A percentile compares a stretch with the other conserved stretches of the same genome.
Evolutionary conservation across 2,113 vertebrate genomes (phyloP).

Genomic region (Gnathonemus echidnorhynchus): DNA sequence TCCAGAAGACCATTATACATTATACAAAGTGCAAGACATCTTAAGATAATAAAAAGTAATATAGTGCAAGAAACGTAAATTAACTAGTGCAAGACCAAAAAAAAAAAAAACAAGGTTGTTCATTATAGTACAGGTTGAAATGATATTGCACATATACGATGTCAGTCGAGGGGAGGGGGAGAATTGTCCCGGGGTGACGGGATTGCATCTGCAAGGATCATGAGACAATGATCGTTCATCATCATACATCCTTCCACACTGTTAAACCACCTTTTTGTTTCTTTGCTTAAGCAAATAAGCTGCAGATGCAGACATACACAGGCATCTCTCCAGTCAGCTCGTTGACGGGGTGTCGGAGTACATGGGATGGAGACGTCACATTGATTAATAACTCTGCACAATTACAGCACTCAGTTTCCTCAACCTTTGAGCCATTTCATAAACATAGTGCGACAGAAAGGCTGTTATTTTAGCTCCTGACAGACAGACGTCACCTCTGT

Average conservation of each 20-base stretch:
- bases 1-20: neutral
- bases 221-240: neutral
- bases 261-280: neutral
- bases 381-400: neutral
- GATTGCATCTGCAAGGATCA: neutral
- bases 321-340: neutral
- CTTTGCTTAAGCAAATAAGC: neutral
- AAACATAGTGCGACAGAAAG: neutral
- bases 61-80: neutral
- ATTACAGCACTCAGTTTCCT: neutral
- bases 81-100: neutral
- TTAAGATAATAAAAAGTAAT: neutral
- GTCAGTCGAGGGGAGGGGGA: neutral
- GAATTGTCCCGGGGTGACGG: neutral
- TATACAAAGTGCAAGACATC: neutral
- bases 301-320: neutral
- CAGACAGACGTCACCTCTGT: conserved; percentile 14
- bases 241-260: neutral
- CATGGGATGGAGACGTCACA: neutral
- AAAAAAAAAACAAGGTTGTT: neutral
- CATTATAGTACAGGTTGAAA: neutral
- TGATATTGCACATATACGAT: neutral
- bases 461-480: neutral
- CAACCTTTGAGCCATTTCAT: neutral
- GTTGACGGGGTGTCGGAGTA: neutral